phyloP scores from a whole-genome alignment of 2,888 invertebrate genomes.

The Antheraea assamensis region DNA sequence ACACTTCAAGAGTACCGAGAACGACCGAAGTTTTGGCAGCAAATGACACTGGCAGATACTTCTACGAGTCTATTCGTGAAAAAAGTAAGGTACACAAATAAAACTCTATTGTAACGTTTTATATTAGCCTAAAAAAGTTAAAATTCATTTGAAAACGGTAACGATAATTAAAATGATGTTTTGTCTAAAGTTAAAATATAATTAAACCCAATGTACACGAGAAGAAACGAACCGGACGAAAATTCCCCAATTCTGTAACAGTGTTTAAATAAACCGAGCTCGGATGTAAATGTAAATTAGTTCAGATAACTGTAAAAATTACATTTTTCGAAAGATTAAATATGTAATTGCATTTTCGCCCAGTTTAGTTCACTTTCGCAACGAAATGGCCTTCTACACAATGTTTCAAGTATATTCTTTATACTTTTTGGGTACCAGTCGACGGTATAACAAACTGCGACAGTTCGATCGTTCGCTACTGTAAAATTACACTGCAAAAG shows the following conservation, averaged over 20 bases:
- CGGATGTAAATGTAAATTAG: not conserved
- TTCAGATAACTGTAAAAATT: conserved; percentile 5
- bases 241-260: not conserved
- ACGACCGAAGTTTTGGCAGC: no score
- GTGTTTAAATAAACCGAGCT: not conserved
- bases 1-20: no score
- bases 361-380: not conserved
- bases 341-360: not conserved
- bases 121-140: not conserved
- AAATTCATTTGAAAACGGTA: not conserved
- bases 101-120: not conserved
- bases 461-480: not conserved
- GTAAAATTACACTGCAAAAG: not conserved
- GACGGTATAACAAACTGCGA: not conserved
- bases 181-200: not conserved
- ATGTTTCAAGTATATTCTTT: not conserved
- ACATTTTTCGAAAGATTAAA: conserved; percentile 5
- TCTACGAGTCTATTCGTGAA: no score
- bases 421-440: not conserved
- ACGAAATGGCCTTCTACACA: not conserved
- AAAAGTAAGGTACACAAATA: no score
- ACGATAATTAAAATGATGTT: not conserved
- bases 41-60: no score
- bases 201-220: not conserved
- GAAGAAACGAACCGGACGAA: not conserved